Evolutionary conservation across 2,888 invertebrate genomes (phyloP).

Genomic region (Drosophila flavopinicola): DNA sequence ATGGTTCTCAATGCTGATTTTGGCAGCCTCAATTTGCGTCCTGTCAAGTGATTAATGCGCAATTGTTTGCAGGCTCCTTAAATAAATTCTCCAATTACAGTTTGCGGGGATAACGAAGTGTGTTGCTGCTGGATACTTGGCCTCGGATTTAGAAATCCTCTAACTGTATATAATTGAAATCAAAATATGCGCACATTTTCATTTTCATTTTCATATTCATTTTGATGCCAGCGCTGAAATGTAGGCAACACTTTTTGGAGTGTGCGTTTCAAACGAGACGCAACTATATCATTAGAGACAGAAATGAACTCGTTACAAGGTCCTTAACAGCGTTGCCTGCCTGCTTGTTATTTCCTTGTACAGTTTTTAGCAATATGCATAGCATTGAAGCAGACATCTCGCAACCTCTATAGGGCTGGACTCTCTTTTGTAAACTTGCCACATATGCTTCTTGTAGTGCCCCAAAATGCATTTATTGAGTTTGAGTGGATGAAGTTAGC

Average conservation of each 20-base stretch:
- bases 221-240: slow-evolving; percentile 32
- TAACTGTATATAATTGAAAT: slow-evolving; percentile 50
- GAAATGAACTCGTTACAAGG: slow-evolving; percentile 34
- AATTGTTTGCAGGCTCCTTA: slow-evolving; percentile 67
- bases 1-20: slow-evolving; percentile 25
- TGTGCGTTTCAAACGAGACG: neutral
- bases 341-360: too few relatives aligned
- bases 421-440: too few relatives aligned
- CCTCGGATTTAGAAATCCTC: slow-evolving; percentile 6
- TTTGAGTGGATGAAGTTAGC: too few relatives aligned
- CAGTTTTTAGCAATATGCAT: too few relatives aligned
- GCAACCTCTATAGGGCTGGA: too few relatives aligned
- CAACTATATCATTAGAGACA: slow-evolving; percentile 20
- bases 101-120: slow-evolving; percentile 10
- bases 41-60: slow-evolving; percentile 64
- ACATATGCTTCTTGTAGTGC: too few relatives aligned
- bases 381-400: too few relatives aligned
- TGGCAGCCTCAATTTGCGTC: slow-evolving; percentile 26
- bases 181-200: slow-evolving; percentile 38
- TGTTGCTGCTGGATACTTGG: neutral
- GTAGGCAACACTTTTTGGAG: slow-evolving; percentile 46
- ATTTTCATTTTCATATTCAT: slow-evolving; percentile 42
- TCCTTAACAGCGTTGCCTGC: slow-evolving; percentile 16
- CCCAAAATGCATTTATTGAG: too few relatives aligned
- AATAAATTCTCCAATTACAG: slow-evolving; percentile 63